Evolutionary conservation across 2,888 invertebrate species (phyloP).

Genomic region (Ptychoptera albimana): DNA sequence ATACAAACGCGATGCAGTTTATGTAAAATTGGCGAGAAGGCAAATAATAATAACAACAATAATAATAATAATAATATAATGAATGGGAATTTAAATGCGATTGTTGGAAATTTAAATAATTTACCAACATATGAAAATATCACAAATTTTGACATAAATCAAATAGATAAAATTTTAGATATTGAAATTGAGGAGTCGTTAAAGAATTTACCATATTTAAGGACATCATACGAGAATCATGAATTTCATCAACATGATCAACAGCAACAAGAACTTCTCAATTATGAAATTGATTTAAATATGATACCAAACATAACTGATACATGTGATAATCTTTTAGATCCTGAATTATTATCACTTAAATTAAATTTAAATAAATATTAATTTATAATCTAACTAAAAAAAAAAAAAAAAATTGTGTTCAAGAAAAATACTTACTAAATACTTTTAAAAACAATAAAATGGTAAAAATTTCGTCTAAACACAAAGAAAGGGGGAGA

Average conservation of each 20-base stretch:
- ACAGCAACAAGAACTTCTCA: background rate
- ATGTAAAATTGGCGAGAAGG: conserved; percentile 23
- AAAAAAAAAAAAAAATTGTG: no score
- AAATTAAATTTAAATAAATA: background rate
- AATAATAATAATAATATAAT: conserved; percentile 2
- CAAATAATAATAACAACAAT: conserved; percentile 15
- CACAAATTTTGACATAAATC: background rate
- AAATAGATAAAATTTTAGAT: conserved; percentile 1
- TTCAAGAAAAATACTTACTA: no score
- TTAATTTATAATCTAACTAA: background rate
- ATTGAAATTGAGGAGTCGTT: conserved; percentile 1
- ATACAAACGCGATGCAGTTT: conserved; percentile 24
- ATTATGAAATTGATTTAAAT: conserved; percentile 2
- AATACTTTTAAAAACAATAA: no score
- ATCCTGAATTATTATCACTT: background rate
- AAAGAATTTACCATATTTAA: background rate
- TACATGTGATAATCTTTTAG: background rate
- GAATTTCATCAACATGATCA: no score
- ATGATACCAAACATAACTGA: conserved; percentile 2
- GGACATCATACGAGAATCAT: no score
- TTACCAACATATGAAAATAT: background rate
- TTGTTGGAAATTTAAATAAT: background rate
- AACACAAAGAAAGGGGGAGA: no score
- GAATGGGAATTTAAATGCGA: no score
- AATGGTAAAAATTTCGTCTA: no score